Conservation (phyloP, 2,888 invertebrate species). For the Hydropsyche betteni region DNA sequence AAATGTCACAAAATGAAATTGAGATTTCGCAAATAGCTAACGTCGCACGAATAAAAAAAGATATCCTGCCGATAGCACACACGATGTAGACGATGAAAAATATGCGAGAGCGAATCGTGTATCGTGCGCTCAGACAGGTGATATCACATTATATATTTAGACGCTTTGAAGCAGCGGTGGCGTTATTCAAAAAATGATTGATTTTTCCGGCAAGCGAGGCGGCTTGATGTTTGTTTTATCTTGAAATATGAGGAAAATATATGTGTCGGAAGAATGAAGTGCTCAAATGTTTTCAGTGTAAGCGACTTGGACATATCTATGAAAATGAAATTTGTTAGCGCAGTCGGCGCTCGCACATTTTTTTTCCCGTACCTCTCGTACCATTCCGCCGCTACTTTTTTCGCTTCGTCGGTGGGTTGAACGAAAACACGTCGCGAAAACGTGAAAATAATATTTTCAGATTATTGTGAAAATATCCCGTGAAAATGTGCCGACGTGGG, state of each 20-base stretch:
- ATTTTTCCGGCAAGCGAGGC: constrained; percentile 25
- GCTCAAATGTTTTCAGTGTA: constrained; percentile 34
- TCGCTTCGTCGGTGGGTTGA: background rate
- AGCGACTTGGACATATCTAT: constrained; percentile 35
- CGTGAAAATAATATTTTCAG: constrained; percentile 38
- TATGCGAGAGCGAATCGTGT: constrained; percentile 2
- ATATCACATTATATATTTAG: constrained; percentile 3
- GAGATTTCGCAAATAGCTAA: background rate
- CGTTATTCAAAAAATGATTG: constrained; percentile 21
- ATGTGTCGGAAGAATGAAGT: constrained; percentile 33
- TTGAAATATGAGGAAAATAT: constrained; percentile 27
- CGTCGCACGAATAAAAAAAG: background rate
- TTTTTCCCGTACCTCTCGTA: constrained; percentile 11
- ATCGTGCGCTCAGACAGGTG: constrained; percentile 8
- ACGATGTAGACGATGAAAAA: background rate
- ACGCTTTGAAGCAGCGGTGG: background rate
- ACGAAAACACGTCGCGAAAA: constrained; percentile 29
- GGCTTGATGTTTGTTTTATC: constrained; percentile 26
- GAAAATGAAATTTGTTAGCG: constrained; percentile 38
- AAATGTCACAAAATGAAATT: constrained; percentile 26
- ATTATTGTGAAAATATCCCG: constrained; percentile 33
- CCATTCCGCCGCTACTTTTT: constrained; percentile 14
- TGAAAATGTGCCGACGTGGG: constrained; percentile 25
- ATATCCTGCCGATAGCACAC: no score
- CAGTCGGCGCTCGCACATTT: background rate